These are phyloP conservation scores for Hyles euphorbiae DNA, from an alignment of 1,140 invertebrate species.

Conservation along the genomic window DNA sequence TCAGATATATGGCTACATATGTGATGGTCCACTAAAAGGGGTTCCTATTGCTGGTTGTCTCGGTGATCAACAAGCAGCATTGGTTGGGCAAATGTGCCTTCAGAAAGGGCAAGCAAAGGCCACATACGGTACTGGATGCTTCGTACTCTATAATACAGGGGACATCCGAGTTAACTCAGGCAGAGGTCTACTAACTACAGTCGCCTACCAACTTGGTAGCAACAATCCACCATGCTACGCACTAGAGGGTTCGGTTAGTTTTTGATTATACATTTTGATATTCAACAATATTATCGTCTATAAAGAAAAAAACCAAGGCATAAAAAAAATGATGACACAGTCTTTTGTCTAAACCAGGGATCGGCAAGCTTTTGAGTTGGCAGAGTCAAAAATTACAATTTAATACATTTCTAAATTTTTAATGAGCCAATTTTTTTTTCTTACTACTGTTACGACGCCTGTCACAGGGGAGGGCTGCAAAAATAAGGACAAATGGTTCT, in stretches of 20 bases:
- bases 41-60: constrained; percentile 89
- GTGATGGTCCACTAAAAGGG: constrained; percentile 79
- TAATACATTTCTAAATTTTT: too few species aligned
- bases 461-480: too few species aligned
- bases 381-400: too few species aligned
- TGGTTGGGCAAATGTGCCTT: constrained; percentile 96
- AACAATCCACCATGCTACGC: constrained; percentile 89
- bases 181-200: constrained; percentile 95
- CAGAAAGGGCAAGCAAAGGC: constrained; percentile 94
- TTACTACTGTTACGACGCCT: too few species aligned
- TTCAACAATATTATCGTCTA: neutral
- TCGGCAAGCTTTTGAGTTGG: too few species aligned
- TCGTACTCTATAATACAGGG: constrained; percentile 97
- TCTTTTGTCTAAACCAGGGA: too few species aligned
- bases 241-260: constrained; percentile 89
- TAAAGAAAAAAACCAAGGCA: too few species aligned
- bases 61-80: constrained; percentile 96
- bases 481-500: too few species aligned
- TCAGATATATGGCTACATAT: constrained; percentile 86
- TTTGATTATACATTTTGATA: constrained; percentile 1
- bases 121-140: constrained; percentile 98
- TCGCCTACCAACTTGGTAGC: constrained; percentile 95
- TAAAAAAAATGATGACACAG: too few species aligned
- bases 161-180: constrained; percentile 86
- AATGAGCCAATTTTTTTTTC: too few species aligned